A percentile compares a stretch with the other conserved stretches of the same genome.
These are phyloP conservation scores for Norana najaformis DNA, from an alignment of 2,888 invertebrate genomes.

Conservation along the genomic window DNA sequence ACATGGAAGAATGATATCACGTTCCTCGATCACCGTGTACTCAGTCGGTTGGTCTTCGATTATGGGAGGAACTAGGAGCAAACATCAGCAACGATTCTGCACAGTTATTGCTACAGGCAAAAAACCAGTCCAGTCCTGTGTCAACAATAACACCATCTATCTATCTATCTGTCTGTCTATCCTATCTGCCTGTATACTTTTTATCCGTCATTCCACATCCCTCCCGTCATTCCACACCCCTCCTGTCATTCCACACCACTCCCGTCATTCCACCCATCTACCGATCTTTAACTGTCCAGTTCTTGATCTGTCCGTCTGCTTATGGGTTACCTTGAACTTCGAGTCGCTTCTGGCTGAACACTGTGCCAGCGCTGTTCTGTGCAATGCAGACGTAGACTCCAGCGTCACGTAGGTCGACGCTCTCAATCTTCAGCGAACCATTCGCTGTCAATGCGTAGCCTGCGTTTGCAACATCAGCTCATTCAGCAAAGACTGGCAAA, in stretches of 20 bases:
- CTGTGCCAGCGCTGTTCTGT: constrained; percentile 67
- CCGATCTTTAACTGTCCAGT: too few species aligned
- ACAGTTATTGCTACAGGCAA: background rate
- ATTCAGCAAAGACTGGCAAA: background rate
- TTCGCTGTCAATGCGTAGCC: constrained; percentile 50
- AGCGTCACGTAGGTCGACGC: constrained; percentile 51
- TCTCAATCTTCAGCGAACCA: constrained; percentile 51
- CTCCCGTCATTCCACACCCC: too few species aligned
- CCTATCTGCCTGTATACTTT: too few species aligned
- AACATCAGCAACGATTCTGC: background rate
- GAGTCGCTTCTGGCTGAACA: constrained; percentile 57
- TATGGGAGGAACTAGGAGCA: constrained; percentile 56
- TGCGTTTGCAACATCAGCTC: constrained; percentile 34
- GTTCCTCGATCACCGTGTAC: constrained; percentile 50
- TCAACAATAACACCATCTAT: too few species aligned
- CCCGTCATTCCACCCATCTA: too few species aligned
- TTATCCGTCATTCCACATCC: too few species aligned
- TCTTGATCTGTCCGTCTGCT: background rate
- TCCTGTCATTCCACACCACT: too few species aligned
- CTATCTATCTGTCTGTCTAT: background rate
- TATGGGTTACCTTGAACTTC: constrained; percentile 58
- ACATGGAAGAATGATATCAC: constrained; percentile 59
- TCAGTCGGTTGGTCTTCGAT: constrained; percentile 50
- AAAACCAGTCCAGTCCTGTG: too few species aligned
- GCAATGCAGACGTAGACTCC: constrained; percentile 67